A percentile compares a stretch with the other conserved stretches of the same genome.
Conservation (phyloP, 2,113 vertebrate genomes). For the Stegastes partitus region DNA sequence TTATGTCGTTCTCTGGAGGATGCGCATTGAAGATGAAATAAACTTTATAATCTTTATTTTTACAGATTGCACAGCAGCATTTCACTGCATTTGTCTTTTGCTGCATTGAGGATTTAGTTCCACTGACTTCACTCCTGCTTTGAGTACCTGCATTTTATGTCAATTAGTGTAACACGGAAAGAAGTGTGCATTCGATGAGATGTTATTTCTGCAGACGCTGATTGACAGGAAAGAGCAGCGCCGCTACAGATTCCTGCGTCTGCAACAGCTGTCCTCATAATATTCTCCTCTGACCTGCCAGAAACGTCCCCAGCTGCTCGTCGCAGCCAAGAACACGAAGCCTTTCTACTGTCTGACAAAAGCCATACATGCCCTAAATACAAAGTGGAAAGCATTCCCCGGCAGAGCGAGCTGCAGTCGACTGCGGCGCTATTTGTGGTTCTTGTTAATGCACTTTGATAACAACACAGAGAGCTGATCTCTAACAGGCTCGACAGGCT, state of each 20-base stretch:
- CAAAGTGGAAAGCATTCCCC: constrained; percentile 9
- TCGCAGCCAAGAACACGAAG: constrained; percentile 14
- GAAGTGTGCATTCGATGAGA: background rate
- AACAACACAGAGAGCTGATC: background rate
- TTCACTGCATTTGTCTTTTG: too few species aligned
- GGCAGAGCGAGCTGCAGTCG: background rate
- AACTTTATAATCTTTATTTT: too few species aligned
- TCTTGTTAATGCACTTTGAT: background rate
- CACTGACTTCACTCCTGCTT: too few species aligned
- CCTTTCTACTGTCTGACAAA: constrained; percentile 14
- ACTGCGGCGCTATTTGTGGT: background rate
- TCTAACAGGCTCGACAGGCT: background rate
- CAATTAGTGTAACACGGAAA: too few species aligned
- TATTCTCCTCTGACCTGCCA: constrained; percentile 11
- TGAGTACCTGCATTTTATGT: too few species aligned
- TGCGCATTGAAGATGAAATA: too few species aligned
- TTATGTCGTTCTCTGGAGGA: too few species aligned
- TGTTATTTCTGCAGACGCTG: background rate
- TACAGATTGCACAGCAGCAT: too few species aligned
- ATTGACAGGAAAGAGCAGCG: constrained; percentile 9
- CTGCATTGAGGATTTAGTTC: too few species aligned
- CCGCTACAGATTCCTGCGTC: constrained; percentile 9
- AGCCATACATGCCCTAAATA: constrained; percentile 2
- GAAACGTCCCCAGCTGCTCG: background rate
- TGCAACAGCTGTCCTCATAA: constrained; percentile 24